A percentile compares a stretch with the other conserved stretches of the same genome.
Evolutionary conservation across 2,797 vertebrate species (phyloP).

Genomic region (Muscicapa striata): DNA sequence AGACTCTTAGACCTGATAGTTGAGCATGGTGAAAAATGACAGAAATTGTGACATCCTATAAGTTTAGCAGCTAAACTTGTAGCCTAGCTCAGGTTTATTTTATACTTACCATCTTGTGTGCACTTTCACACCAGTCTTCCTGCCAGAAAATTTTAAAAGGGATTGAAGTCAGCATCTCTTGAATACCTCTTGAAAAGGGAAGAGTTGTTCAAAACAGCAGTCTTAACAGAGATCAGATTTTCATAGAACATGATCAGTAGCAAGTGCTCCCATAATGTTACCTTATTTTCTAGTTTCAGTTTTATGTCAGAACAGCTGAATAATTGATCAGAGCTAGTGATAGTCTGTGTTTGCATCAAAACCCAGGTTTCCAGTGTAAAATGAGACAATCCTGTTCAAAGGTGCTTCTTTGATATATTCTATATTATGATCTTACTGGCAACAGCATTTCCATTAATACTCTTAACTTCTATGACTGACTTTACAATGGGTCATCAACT

Average conservation of each 20-base stretch:
- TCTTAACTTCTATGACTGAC: neutral
- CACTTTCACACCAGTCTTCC: neutral
- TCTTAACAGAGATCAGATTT: neutral
- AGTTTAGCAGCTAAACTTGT: neutral
- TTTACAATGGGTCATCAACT: neutral
- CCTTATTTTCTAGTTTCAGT: neutral
- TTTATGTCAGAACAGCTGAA: neutral
- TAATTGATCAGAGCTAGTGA: neutral
- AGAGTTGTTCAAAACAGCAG: neutral
- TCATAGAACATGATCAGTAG: accelerated
- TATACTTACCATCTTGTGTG: neutral
- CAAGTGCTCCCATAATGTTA: neutral
- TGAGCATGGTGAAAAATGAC: neutral
- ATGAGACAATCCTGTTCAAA: neutral
- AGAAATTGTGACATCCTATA: neutral
- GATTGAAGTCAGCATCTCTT: neutral
- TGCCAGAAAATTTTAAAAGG: neutral
- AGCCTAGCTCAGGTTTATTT: neutral
- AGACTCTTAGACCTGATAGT: neutral
- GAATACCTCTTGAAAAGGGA: neutral
- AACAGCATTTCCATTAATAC: neutral
- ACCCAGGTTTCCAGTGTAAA: neutral
- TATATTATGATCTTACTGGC: neutral
- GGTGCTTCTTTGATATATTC: neutral
- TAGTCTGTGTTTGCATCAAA: neutral